Conservation (phyloP, 2,888 invertebrate species). For the Tetranychus piercei region DNA sequence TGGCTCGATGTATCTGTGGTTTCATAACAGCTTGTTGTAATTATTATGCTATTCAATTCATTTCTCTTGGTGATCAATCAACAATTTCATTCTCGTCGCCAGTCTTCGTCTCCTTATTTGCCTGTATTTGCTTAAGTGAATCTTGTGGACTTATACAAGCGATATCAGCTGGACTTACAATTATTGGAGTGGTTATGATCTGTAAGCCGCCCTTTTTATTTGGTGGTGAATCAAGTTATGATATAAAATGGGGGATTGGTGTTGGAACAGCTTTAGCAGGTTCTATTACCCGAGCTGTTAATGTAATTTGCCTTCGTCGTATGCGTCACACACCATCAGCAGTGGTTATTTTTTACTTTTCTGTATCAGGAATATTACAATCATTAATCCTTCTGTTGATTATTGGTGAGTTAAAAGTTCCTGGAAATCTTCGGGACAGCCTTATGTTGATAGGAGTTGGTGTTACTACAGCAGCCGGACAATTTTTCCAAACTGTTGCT, state of each 20-base stretch:
- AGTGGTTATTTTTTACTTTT: conserved; percentile 8
- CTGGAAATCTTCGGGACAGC: not conserved
- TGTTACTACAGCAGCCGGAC: conserved; percentile 13
- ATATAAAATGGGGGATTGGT: not conserved
- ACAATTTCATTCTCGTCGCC: conserved; percentile 77
- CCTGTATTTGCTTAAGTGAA: conserved; percentile 51
- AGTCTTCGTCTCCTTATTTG: conserved; percentile 60
- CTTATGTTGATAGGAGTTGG: conserved; percentile 11
- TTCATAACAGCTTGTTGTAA: conserved; percentile 3
- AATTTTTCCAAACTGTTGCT: conserved; percentile 59
- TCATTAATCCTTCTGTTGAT: not conserved
- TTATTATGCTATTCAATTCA: conserved; percentile 35
- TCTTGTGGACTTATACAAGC: conserved; percentile 57
- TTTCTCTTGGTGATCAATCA: conserved; percentile 74
- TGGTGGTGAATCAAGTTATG: conserved; percentile 34
- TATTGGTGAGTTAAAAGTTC: not conserved
- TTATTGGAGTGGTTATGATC: conserved; percentile 65
- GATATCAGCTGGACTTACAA: conserved; percentile 57
- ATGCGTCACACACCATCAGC: conserved; percentile 3
- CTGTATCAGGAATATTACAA: not conserved
- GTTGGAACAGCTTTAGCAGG: not conserved
- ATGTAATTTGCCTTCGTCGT: conserved; percentile 1
- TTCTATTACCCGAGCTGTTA: not conserved
- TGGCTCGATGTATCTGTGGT: conserved; percentile 3
- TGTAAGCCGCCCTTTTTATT: conserved; percentile 65